Percentiles rank a stretch among this genome's conserved stretches.
Conservation (phyloP, 2,797 vertebrate species). For the Anisognathus igniventris region DNA sequence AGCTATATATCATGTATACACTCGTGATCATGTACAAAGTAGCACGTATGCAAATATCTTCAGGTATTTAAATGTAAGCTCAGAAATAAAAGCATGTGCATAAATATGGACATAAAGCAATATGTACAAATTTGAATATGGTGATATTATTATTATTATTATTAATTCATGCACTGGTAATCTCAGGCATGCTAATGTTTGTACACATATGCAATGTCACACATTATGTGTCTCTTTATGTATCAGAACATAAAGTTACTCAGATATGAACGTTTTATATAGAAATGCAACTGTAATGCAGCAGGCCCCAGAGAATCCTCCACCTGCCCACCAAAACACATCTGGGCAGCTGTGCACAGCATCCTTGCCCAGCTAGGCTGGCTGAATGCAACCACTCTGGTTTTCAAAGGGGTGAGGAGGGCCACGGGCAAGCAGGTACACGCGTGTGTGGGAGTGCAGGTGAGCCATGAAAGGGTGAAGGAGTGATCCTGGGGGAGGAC, state of each 20-base stretch:
- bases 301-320: not conserved
- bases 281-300: not conserved
- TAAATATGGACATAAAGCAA: not conserved
- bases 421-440: not conserved
- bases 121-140: not conserved
- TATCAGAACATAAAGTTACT: not conserved
- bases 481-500: not conserved
- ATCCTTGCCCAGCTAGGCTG: not conserved
- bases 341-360: not conserved
- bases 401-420: not conserved
- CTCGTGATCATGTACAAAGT: fast-evolving
- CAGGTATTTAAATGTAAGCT: not conserved
- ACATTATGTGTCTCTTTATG: not conserved
- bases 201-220: not conserved
- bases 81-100: not conserved
- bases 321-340: not conserved
- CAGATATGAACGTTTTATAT: not conserved
- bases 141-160: not conserved
- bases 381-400: not conserved
- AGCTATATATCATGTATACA: not conserved
- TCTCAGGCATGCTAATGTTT: not conserved
- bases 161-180: not conserved
- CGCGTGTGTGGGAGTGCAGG: not conserved
- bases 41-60: not conserved
- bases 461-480: not conserved